Percentiles rank a stretch among this genome's conserved stretches.
phyloP scores from a whole-genome alignment of 1,140 invertebrate species.

The Aporrectodea caliginosa region DNA sequence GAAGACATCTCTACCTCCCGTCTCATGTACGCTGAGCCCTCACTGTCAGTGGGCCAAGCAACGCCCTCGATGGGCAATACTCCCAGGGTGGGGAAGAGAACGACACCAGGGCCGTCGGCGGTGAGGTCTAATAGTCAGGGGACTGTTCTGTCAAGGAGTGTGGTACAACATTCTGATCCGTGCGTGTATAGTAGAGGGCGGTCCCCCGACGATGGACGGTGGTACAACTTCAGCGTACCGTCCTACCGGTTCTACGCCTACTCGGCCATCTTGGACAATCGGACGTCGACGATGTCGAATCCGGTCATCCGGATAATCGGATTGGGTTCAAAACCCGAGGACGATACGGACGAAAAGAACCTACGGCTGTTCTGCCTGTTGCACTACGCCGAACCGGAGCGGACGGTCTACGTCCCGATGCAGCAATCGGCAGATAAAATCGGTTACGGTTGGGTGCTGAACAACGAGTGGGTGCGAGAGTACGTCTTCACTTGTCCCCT shows the following conservation, averaged over 20 bases:
- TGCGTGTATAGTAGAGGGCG: not conserved
- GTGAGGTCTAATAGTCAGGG: too few species aligned
- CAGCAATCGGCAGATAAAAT: not conserved
- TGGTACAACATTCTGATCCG: not conserved
- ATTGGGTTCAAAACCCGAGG: not conserved
- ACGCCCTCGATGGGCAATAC: not conserved
- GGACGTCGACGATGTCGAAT: not conserved
- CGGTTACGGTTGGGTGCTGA: constrained; percentile 12
- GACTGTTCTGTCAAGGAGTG: not conserved
- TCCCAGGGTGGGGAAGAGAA: not conserved
- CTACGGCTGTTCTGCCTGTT: not conserved
- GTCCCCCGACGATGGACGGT: constrained; percentile 10
- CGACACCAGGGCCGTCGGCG: too few species aligned
- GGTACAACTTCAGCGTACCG: constrained; percentile 8
- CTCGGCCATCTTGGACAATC: constrained; percentile 18
- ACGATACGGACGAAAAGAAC: not conserved
- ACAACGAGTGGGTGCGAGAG: constrained; percentile 6
- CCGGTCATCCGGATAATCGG: constrained; percentile 17
- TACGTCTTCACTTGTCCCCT: constrained; percentile 15
- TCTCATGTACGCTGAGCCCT: too few species aligned
- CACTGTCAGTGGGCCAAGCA: not conserved
- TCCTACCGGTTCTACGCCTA: constrained; percentile 5
- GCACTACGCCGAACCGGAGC: not conserved
- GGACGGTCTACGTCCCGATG: not conserved
- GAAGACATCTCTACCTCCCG: not conserved